Evolutionary conservation across 2,113 vertebrate species (phyloP), one percentile per base, ranked within the genome.

Genomic region (Dunckerocampus dactyliophorus): DNA sequence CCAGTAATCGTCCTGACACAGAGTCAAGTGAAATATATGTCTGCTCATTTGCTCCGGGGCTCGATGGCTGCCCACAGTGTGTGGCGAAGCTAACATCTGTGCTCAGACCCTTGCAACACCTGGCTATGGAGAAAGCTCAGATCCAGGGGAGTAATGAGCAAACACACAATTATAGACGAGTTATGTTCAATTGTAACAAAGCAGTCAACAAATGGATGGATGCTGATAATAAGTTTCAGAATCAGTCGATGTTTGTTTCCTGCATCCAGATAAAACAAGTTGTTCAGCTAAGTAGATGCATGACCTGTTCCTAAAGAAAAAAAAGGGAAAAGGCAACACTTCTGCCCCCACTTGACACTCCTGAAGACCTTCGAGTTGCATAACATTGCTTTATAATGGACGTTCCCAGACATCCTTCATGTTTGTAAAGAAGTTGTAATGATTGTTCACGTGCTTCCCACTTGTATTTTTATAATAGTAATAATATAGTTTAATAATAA

Each of bases 1-100:
- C 93, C 93, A 93, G 92, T 93, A 92, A 93, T 95, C 93, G 92
- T 90, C 92, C 92, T 95, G 94, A 94, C 93, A 84, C 87, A 82
- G 85, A 82, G 89, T 88, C 90, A 91, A 87, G 87, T 94, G 94
- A 97, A 94, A 88, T 92, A 95, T 95, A 92, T 89, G 85, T 86
- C 85, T 75, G 76, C 88, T 56, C 64, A 80, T 81, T 88, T 88
- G 92, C 94, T 91, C 80, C 60, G 82, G 90, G 92, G 92, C 91
- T 69, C 84, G 24, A 37, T 20, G 69, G 79, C 69, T 76, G 78
- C 82, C 79, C 71, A 21, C 63, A 52, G 66, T 70, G 71, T 62
- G 75, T 62, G 62, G 68, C 64, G 21, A 49, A 62, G 81, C 77
- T 68, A 75, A 75, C 82, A 72, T 77, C 75, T 79, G 70, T 75